Conservation (phyloP, 2,113 vertebrate genomes). For the Pyxicephalus adspersus region DNA sequence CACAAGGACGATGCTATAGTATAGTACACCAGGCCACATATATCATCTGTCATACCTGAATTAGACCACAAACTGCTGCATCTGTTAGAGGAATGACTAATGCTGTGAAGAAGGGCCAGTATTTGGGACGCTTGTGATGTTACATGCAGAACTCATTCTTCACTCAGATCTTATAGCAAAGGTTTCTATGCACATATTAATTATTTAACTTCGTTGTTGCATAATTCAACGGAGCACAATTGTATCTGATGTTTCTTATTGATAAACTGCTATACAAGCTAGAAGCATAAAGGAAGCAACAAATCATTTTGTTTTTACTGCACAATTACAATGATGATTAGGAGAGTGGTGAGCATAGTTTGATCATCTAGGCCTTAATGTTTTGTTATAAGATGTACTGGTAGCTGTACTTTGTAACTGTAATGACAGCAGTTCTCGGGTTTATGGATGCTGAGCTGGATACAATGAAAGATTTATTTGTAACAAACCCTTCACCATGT, state of each 20-base stretch:
- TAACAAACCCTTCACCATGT: too few species aligned
- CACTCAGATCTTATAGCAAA: slow-evolving; percentile 14
- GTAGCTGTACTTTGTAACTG: too few species aligned
- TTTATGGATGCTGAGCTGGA: too few species aligned
- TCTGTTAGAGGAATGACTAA: too few species aligned
- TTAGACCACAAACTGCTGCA: too few species aligned
- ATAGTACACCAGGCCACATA: too few species aligned
- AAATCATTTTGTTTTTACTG: not conserved
- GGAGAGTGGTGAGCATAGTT: not conserved
- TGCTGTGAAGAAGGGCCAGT: not conserved
- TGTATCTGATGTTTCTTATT: slow-evolving; percentile 2
- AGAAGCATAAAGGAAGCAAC: not conserved
- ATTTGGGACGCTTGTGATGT: slow-evolving; percentile 1
- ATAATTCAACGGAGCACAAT: slow-evolving; percentile 13
- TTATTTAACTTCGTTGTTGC: slow-evolving; percentile 14
- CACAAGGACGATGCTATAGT: too few species aligned
- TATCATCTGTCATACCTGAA: too few species aligned
- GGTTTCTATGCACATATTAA: slow-evolving; percentile 24
- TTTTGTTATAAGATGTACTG: too few species aligned
- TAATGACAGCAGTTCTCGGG: too few species aligned
- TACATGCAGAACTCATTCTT: not conserved
- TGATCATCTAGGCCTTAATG: not conserved
- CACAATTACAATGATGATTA: not conserved
- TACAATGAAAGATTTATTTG: too few species aligned
- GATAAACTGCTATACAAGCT: not conserved